Percentiles rank a stretch among this genome's conserved stretches.
phyloP scores from a whole-genome alignment of 2,888 invertebrate species.

The Melinopterus prodromus region DNA sequence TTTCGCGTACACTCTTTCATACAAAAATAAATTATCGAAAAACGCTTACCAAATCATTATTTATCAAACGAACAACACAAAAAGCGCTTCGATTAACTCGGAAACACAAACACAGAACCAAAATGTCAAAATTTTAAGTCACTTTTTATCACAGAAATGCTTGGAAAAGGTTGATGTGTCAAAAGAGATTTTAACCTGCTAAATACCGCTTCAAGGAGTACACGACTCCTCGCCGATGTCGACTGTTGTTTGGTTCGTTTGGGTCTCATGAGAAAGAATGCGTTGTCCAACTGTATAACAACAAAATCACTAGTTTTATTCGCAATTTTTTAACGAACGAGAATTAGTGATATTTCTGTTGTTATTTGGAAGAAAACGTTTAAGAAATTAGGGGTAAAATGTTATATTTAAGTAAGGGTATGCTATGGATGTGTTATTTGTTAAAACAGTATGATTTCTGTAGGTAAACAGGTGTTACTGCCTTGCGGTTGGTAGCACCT shows the following conservation, averaged over 20 bases:
- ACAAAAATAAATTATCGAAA: slow-evolving; percentile 13
- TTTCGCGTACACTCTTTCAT: background rate
- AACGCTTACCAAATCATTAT: slow-evolving; percentile 35
- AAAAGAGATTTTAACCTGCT: background rate
- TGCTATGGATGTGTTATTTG: too few relatives aligned
- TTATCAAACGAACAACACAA: background rate
- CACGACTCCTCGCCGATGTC: slow-evolving; percentile 29
- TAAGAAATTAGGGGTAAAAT: too few relatives aligned
- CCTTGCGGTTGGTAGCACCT: too few relatives aligned
- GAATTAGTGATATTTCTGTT: too few relatives aligned
- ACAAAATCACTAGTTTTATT: background rate
- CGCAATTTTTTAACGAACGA: too few relatives aligned
- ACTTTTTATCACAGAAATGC: background rate
- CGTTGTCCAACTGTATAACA: slow-evolving; percentile 44
- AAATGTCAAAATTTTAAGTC: background rate
- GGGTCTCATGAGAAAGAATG: slow-evolving; percentile 47
- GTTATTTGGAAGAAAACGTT: too few relatives aligned
- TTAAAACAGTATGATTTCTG: too few relatives aligned
- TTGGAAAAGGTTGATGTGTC: background rate
- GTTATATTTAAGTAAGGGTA: too few relatives aligned
- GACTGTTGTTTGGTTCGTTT: slow-evolving; percentile 44
- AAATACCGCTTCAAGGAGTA: slow-evolving; percentile 7
- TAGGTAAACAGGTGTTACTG: too few relatives aligned
- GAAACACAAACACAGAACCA: background rate
- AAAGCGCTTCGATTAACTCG: background rate